Evolutionary conservation across 2,888 invertebrate genomes (phyloP).

Genomic region (Polyommatus iphigenia): DNA sequence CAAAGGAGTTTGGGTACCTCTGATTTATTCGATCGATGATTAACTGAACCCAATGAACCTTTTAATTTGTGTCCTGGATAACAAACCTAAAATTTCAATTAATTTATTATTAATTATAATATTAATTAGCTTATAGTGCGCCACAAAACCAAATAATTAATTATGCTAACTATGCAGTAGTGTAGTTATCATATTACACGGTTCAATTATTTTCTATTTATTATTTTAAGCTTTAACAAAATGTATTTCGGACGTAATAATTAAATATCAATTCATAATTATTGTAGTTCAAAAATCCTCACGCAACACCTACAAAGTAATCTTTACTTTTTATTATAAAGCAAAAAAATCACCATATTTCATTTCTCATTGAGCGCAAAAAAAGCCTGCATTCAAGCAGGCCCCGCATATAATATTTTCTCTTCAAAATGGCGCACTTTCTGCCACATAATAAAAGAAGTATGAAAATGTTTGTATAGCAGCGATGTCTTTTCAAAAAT

Average conservation of each 20-base stretch:
- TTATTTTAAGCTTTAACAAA: background rate
- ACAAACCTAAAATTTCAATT: background rate
- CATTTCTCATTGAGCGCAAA: slow-evolving; percentile 20
- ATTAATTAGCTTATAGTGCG: background rate
- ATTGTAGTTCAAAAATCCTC: background rate
- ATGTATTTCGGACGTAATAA: background rate
- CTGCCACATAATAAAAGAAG: slow-evolving; percentile 23
- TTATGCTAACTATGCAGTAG: background rate
- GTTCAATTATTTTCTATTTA: background rate
- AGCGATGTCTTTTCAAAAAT: slow-evolving; percentile 23
- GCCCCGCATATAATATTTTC: slow-evolving; percentile 9
- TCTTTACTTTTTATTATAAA: background rate
- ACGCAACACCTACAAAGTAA: background rate
- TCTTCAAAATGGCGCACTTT: slow-evolving; percentile 17
- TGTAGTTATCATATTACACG: background rate
- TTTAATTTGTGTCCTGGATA: background rate
- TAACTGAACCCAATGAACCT: background rate
- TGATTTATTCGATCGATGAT: background rate
- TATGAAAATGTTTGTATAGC: slow-evolving; percentile 23
- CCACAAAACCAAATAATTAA: background rate
- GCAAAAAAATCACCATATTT: background rate
- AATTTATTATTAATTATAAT: background rate
- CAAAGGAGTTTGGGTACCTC: too few relatives aligned
- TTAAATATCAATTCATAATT: background rate
- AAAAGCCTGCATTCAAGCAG: slow-evolving; percentile 16